Base-by-base conservation (phyloP, 2,113 vertebrate genomes). In the Pelvicachromis taeniatus region DNA sequence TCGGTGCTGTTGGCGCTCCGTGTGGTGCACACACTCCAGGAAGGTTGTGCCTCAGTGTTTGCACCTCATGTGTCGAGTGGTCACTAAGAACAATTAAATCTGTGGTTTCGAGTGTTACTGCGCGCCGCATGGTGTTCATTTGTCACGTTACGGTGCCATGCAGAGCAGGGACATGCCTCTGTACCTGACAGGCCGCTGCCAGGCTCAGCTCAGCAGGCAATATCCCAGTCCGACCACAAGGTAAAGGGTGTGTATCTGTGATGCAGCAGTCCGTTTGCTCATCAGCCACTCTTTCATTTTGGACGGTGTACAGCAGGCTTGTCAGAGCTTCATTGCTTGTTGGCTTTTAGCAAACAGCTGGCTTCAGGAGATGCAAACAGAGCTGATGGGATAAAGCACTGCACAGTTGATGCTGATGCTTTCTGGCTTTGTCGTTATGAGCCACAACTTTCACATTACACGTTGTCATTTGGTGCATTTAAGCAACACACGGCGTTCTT, bases 181-280 rank as follows among this genome's bases (percentile, higher is more conserved):
- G 16, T 61, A 29, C 19, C 16, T 61, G 58, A 61, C 16, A 61
- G 58, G 0, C 40, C 0, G 10, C 59, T 63, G 31, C 59, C 53
- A 59, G 56, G 56, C 56, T 38, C 11, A 4, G 19, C 9, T 65
- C 19, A 21, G 61, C 61, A 8, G 19, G 19, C 61, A 21, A 21
- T 14, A 4, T 65, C 35, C 35, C 17, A 35, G 59, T 35, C 9
- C 4, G 0, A 4, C 29, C 0, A 59, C 0, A 8, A 59, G 0
- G 1, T 1, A 59, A 0, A 17, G 14, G 3, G 29, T 59, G 56
- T 33, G 56, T 33, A n/a, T n/a, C n/a, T n/a, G n/a, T n/a, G n/a
- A n/a, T n/a, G n/a, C n/a, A n/a, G n/a, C n/a, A n/a, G n/a, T n/a
- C n/a, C n/a, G n/a, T n/a, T 75, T 52, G 70, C 13, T 45, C 16